Conservation (phyloP, 2,797 vertebrate genomes). For the Cryptoprocta ferox region DNA sequence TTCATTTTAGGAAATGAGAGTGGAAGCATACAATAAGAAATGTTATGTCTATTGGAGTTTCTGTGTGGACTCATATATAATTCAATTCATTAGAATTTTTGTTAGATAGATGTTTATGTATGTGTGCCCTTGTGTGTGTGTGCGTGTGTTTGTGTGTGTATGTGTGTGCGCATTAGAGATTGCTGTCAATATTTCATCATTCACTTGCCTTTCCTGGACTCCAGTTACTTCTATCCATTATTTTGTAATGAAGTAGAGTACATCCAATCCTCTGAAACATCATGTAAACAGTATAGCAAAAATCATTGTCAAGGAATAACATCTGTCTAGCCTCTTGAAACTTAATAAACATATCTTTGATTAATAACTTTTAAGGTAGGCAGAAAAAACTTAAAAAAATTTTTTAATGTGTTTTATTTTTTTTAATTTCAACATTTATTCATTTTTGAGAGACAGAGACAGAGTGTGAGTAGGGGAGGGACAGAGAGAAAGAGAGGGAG, state of each 20-base stretch:
- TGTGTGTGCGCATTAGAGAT: not conserved
- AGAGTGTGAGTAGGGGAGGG: too few relatives aligned
- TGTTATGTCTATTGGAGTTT: not conserved
- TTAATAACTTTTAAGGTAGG: too few relatives aligned
- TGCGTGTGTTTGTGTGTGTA: not conserved
- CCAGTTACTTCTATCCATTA: not conserved
- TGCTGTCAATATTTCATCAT: not conserved
- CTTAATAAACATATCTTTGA: not conserved
- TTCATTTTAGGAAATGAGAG: not conserved
- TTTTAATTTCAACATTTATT: not conserved
- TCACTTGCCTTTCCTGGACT: not conserved
- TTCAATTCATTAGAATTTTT: not conserved
- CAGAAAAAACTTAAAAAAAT: too few relatives aligned
- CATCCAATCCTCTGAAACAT: not conserved
- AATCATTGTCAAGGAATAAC: not conserved
- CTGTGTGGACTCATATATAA: not conserved
- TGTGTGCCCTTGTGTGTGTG: not conserved
- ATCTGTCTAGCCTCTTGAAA: not conserved
- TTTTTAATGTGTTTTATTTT: not conserved
- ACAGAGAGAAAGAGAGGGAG: too few relatives aligned
- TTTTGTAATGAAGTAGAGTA: not conserved
- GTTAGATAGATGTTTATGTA: not conserved
- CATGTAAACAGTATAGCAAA: not conserved
- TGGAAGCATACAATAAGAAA: not conserved
- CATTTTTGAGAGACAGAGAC: too few relatives aligned